Conservation (phyloP, 1,140 invertebrate species). For the Chrysoperla carnea region DNA sequence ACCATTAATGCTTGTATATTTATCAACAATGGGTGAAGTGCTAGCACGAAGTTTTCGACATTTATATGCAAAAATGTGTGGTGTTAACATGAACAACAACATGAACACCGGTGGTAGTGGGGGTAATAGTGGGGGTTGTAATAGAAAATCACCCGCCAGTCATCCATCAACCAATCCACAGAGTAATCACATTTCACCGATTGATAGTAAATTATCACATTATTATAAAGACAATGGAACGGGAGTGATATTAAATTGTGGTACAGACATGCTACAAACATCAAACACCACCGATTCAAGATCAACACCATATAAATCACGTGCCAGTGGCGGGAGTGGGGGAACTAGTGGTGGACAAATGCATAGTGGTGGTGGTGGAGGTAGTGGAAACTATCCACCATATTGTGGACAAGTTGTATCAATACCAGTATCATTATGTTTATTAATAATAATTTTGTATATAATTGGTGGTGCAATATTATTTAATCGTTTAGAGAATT, state of each 20-base stretch:
- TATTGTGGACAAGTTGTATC: constrained; percentile 31
- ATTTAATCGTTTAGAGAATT: constrained; percentile 77
- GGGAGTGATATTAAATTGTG: too few species aligned
- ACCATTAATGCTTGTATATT: constrained; percentile 74
- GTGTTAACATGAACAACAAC: constrained; percentile 5
- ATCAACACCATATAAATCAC: constrained; percentile 15
- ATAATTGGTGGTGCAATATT: constrained; percentile 80
- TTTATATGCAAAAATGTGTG: constrained; percentile 32
- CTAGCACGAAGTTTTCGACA: constrained; percentile 38
- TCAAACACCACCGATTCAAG: too few species aligned
- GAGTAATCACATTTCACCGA: constrained; percentile 1
- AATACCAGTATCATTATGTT: constrained; percentile 74
- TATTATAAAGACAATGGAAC: too few species aligned
- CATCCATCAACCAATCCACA: constrained; percentile 9
- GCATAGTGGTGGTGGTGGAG: constrained; percentile 14
- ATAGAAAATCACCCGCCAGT: constrained; percentile 3
- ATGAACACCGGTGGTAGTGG: constrained; percentile 7
- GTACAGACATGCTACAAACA: too few species aligned
- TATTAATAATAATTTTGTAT: constrained; percentile 77
- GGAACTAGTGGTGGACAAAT: constrained; percentile 16
- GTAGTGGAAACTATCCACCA: constrained; percentile 12
- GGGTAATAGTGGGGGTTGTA: constrained; percentile 1
- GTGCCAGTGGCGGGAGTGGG: constrained; percentile 19
- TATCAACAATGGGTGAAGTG: constrained; percentile 69
- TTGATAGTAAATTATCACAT: too few species aligned